Percentiles rank a stretch among this genome's conserved stretches.
These are phyloP conservation scores for Uromys caudimaculatus DNA, from an alignment of 2,797 vertebrate genomes.

Conservation along the genomic window DNA sequence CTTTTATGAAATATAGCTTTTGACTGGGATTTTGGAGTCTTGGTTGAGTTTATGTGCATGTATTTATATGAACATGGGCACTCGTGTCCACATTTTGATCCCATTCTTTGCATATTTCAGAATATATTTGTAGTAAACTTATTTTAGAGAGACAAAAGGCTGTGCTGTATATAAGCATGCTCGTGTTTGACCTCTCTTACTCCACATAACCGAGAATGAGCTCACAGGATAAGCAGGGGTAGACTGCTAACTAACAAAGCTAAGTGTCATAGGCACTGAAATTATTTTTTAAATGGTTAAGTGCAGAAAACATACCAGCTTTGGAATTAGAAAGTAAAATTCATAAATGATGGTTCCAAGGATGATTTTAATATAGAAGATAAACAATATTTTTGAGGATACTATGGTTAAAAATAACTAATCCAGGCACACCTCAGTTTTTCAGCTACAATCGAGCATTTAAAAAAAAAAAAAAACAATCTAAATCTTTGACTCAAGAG, in stretches of 20 bases:
- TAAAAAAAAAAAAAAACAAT: neutral
- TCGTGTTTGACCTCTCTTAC: constrained; percentile 21
- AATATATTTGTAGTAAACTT: constrained; percentile 54
- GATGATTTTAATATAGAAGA: constrained; percentile 9
- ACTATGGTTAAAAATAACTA: constrained; percentile 14
- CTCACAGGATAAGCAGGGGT: neutral
- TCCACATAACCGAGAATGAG: neutral
- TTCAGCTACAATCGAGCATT: neutral
- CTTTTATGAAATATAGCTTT: constrained; percentile 90
- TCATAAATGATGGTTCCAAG: neutral
- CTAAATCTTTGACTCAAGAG: neutral
- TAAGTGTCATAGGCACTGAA: neutral
- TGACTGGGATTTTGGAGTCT: constrained; percentile 75
- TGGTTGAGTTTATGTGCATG: constrained; percentile 20
- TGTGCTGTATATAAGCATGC: constrained; percentile 9
- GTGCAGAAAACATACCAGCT: neutral
- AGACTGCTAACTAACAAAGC: neutral
- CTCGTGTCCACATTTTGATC: constrained; percentile 60
- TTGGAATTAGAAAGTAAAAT: neutral
- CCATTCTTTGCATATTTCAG: constrained; percentile 50
- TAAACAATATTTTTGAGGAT: neutral
- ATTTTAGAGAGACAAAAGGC: constrained; percentile 58
- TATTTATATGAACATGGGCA: constrained; percentile 58
- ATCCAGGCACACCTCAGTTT: neutral
- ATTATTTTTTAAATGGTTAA: constrained; percentile 22